Base-by-base conservation (phyloP, 2,888 invertebrate genomes). In the Lasioglossum villosulum region DNA sequence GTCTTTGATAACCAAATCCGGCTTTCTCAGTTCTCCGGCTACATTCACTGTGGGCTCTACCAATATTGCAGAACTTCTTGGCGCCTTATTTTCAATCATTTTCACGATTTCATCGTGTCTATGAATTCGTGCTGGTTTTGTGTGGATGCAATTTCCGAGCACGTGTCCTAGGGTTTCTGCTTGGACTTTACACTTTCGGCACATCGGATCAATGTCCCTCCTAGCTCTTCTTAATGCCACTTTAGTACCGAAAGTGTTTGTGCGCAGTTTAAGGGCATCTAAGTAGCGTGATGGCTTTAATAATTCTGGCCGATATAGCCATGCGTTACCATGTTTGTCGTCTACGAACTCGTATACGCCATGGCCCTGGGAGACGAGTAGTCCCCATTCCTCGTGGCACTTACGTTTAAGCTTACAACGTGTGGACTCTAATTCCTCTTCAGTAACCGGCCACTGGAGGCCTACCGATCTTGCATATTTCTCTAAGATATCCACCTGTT, bases 401-500 rank as follows among this genome's bases (percentile, higher is more conserved):
- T 1, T n/a, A 1, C n/a, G 27, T 3, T 14, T 42, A 4, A 42
- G 4, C 2, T 4, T 42, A 14, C 42, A 42, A 14, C 56, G 42
- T 0, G 42, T 4, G 14, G 42, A 0, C 4, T 42, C 14, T 0
- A 42, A 0, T 3, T 14, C 42, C 3, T 42, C 42, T 0, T 42
- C 42, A 0, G 42, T 42, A 0, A 3, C 14, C 5, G 45, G 45
- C 45, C 45, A 45, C 4, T 45, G 16, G 4, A 45, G 45, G 4
- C 16, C 45, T 45, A 45, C 16, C 45, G 45, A 45, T 4, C 16
- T 45, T 4, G 45, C 45, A 0, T 45, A 45, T 0, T 45, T 45
- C 0, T 0, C 16, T 16, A 45, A 0, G 1, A 45, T 4, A 5
- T 45, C 4, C 0, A 16, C 45, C 4, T 45, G 45, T 1, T 0